Percentiles rank a stretch among this genome's conserved stretches.
These are phyloP conservation scores for Okapia johnstoni DNA, from an alignment of 2,113 vertebrate genomes.

Conservation along the genomic window DNA sequence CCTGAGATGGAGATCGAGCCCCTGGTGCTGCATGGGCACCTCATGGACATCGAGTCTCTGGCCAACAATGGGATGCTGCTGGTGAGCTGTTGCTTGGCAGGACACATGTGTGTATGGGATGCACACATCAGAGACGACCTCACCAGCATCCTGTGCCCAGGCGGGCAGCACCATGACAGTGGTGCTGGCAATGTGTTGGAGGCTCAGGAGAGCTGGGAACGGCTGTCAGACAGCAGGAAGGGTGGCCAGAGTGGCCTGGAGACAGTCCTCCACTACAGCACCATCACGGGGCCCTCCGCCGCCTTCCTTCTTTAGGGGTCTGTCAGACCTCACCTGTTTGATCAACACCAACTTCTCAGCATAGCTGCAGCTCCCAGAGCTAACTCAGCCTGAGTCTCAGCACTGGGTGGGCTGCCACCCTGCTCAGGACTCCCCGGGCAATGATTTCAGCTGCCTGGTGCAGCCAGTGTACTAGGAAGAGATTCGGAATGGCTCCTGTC, in stretches of 20 bases:
- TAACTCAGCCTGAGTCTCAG: slow-evolving; percentile 62
- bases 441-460: slow-evolving; percentile 91
- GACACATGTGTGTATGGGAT: slow-evolving; percentile 96
- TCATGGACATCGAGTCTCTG: slow-evolving; percentile 97
- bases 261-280: slow-evolving; percentile 82
- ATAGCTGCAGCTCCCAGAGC: slow-evolving; percentile 63
- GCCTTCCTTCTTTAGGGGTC: slow-evolving; percentile 86
- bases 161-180: slow-evolving; percentile 87
- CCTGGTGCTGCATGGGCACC: slow-evolving; percentile 92
- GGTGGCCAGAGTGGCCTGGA: slow-evolving; percentile 63
- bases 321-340: slow-evolving; percentile 92
- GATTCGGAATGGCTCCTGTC: slow-evolving; percentile 56
- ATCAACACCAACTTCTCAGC: slow-evolving; percentile 94
- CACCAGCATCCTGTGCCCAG: slow-evolving; percentile 88
- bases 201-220: slow-evolving; percentile 88
- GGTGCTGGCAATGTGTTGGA: slow-evolving; percentile 83
- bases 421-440: slow-evolving; percentile 74
- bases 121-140: slow-evolving; percentile 96
- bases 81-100: slow-evolving; percentile 96
- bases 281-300: slow-evolving; percentile 74
- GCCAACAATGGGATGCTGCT: slow-evolving; percentile 96
- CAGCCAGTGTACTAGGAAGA: slow-evolving; percentile 89
- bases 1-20: slow-evolving; percentile 95
- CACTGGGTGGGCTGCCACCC: slow-evolving; percentile 47
- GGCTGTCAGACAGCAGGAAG: slow-evolving; percentile 66